Conservation (phyloP, 2,888 invertebrate species). For the Kuschelorhynchus macadamiae region DNA sequence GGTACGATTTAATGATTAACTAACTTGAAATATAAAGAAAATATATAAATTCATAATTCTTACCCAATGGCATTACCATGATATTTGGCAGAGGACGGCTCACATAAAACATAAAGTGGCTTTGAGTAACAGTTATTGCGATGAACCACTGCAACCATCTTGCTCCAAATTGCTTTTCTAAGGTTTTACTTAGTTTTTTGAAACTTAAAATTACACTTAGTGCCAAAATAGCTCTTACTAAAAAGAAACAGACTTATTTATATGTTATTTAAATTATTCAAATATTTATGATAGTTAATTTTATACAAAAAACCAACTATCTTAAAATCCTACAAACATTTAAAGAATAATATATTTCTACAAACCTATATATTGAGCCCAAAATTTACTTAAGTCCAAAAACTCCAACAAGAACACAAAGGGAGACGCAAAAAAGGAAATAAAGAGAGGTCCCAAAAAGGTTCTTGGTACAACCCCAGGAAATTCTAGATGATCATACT, state of each 20-base stretch:
- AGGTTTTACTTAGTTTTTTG: constrained; percentile 79
- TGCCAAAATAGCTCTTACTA: constrained; percentile 88
- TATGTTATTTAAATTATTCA: not conserved
- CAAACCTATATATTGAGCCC: constrained; percentile 89
- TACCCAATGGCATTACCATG: constrained; percentile 93
- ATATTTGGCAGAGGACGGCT: constrained; percentile 95
- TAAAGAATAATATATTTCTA: not conserved
- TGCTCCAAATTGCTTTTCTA: constrained; percentile 84
- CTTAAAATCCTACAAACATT: no score
- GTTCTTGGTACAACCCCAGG: constrained; percentile 98
- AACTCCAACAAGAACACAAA: constrained; percentile 78
- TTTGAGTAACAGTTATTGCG: constrained; percentile 90
- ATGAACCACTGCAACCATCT: constrained; percentile 87
- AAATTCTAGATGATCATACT: constrained; percentile 99
- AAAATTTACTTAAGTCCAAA: constrained; percentile 84
- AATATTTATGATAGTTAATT: no score
- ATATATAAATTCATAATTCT: no score
- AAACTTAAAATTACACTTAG: constrained; percentile 83
- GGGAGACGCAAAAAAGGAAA: constrained; percentile 86
- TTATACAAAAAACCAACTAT: no score
- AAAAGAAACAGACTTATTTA: constrained; percentile 61
- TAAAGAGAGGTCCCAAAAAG: constrained; percentile 90
- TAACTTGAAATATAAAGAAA: no score
- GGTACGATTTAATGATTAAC: no score
- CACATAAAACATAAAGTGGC: constrained; percentile 98